Percentiles rank a stretch among this genome's conserved stretches.
Conservation (phyloP, 2,113 vertebrate genomes). For the Terrapene triunguis region DNA sequence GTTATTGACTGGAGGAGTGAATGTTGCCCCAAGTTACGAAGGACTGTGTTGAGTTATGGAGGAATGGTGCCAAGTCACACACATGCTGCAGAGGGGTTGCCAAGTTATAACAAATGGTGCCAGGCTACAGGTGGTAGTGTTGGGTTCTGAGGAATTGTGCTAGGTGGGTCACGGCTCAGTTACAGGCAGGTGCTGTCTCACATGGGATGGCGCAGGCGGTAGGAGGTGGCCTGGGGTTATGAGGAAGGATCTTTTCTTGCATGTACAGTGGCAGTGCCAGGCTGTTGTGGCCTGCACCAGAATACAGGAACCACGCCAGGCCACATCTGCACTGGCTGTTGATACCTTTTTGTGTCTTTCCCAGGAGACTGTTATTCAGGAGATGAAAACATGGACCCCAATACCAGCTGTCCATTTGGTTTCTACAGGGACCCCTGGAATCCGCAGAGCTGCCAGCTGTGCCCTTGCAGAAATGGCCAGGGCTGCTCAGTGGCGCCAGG, state of each 20-base stretch:
- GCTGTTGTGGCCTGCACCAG: neutral
- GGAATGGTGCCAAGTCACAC: neutral
- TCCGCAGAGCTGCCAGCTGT: conserved; percentile 77
- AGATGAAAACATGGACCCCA: conserved; percentile 78
- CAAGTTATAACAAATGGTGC: neutral
- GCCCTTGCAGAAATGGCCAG: conserved; percentile 83
- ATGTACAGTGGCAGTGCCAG: neutral
- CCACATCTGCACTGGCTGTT: neutral
- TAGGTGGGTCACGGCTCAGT: neutral
- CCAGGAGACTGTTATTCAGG: conserved; percentile 89
- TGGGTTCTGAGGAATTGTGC: neutral
- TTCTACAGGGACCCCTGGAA: conserved; percentile 83
- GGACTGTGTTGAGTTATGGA: neutral
- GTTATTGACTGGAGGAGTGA: neutral
- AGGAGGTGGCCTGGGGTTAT: neutral
- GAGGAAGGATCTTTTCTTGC: neutral
- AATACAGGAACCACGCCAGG: neutral
- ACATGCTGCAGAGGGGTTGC: neutral
- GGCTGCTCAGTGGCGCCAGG: conserved; percentile 81
- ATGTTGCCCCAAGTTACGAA: neutral
- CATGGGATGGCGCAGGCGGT: neutral
- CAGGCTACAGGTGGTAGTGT: accelerated
- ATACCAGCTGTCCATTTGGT: conserved; percentile 78
- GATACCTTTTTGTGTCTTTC: neutral
- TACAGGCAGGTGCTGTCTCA: neutral